Evolutionary conservation across 2,113 vertebrate species (phyloP).

Genomic region (Mus spicilegus): DNA sequence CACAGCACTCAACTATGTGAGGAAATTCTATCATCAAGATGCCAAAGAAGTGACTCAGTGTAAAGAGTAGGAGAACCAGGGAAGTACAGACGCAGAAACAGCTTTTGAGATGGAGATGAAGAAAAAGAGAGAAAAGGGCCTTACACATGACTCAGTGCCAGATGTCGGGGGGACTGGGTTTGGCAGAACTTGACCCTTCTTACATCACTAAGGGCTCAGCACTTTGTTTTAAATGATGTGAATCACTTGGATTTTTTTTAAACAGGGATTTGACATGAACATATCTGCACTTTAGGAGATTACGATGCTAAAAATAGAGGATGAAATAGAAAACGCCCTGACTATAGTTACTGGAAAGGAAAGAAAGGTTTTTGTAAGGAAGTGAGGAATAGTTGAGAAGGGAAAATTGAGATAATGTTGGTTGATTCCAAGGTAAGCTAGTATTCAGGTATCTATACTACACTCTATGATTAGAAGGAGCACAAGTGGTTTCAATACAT

Average conservation of each 20-base stretch:
- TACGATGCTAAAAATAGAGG: background rate
- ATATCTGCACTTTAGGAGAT: slow-evolving; percentile 27
- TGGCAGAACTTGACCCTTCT: background rate
- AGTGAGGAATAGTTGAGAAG: background rate
- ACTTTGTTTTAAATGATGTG: background rate
- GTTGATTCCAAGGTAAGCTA: background rate
- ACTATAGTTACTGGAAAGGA: background rate
- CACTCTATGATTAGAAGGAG: background rate
- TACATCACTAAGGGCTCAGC: background rate
- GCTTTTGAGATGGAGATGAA: background rate
- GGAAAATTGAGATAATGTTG: background rate
- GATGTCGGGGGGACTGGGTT: background rate
- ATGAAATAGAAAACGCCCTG: slow-evolving; percentile 23
- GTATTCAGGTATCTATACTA: background rate
- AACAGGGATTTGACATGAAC: background rate
- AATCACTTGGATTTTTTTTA: background rate
- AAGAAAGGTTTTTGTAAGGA: slow-evolving; percentile 28
- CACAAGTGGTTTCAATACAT: background rate
- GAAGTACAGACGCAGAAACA: background rate
- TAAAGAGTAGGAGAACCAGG: background rate
- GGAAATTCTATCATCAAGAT: background rate
- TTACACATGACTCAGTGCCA: background rate
- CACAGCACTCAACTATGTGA: background rate
- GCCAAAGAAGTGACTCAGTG: background rate
- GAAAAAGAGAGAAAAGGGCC: background rate